Conservation (phyloP, 2,113 vertebrate genomes). For the Steatornis caripensis region DNA sequence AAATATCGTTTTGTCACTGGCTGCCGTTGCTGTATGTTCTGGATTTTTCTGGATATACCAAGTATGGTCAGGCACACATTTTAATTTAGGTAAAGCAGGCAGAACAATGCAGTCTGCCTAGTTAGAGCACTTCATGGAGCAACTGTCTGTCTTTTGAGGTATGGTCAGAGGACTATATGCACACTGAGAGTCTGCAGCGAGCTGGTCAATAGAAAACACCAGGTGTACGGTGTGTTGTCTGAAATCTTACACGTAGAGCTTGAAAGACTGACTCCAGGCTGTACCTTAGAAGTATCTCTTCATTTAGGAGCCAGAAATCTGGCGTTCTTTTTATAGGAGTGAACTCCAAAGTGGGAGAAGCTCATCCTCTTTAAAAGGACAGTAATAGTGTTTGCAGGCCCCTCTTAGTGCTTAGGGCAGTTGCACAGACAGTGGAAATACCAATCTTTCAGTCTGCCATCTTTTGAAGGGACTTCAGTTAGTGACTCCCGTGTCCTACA, state of each 20-base stretch:
- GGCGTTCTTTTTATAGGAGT: fast-evolving
- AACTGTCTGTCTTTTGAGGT: background rate
- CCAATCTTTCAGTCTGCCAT: background rate
- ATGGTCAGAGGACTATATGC: background rate
- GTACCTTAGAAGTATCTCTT: background rate
- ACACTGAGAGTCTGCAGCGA: background rate
- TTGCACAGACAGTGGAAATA: background rate
- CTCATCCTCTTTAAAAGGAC: background rate
- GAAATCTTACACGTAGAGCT: background rate
- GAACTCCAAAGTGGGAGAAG: background rate
- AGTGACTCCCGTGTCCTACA: background rate
- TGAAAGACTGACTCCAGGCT: background rate
- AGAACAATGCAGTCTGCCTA: background rate
- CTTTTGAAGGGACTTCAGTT: background rate
- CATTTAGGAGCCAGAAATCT: background rate
- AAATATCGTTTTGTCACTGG: background rate
- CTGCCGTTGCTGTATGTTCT: background rate
- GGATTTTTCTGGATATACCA: background rate
- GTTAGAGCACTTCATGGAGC: background rate
- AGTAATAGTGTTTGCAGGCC: background rate
- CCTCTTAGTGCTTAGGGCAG: background rate
- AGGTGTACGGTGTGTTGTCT: background rate
- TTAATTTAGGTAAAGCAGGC: background rate
- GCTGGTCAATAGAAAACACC: background rate
- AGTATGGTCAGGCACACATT: background rate